These are phyloP conservation scores for Oceanodroma tethys DNA, from an alignment of 2,113 vertebrate genomes.

Conservation along the genomic window DNA sequence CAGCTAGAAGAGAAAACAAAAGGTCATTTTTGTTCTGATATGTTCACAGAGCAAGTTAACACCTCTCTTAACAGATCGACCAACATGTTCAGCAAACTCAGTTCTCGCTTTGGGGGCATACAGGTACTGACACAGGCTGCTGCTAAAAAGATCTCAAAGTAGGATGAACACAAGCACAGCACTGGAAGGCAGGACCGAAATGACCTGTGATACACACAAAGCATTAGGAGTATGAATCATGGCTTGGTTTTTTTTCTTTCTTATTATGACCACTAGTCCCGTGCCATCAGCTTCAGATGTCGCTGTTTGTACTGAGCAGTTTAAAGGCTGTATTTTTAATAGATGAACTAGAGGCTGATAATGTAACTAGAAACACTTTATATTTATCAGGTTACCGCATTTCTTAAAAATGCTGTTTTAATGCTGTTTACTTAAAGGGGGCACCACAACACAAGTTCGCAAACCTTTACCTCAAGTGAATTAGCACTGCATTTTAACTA, in stretches of 20 bases:
- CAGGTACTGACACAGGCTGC: not conserved
- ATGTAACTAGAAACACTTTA: not conserved
- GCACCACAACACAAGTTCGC: not conserved
- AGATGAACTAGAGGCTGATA: not conserved
- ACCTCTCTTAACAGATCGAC: not conserved
- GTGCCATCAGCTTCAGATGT: not conserved
- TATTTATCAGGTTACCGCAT: not conserved
- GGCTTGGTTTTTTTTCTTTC: not conserved
- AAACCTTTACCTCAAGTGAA: not conserved
- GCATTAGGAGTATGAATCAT: not conserved
- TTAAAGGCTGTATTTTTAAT: not conserved
- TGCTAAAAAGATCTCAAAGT: not conserved
- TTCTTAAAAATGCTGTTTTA: not conserved
- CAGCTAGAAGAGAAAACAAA: not conserved
- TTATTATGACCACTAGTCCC: not conserved
- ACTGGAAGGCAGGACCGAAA: not conserved
- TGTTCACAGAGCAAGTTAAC: not conserved
- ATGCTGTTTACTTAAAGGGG: not conserved
- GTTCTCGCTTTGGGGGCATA: not conserved
- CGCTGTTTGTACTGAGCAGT: not conserved
- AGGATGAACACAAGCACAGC: not conserved
- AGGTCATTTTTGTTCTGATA: not conserved
- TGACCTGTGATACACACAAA: not conserved
- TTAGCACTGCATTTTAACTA: not conserved
- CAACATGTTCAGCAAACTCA: not conserved